Conservation (phyloP, 2,797 vertebrate species). For the Lacerta agilis region DNA sequence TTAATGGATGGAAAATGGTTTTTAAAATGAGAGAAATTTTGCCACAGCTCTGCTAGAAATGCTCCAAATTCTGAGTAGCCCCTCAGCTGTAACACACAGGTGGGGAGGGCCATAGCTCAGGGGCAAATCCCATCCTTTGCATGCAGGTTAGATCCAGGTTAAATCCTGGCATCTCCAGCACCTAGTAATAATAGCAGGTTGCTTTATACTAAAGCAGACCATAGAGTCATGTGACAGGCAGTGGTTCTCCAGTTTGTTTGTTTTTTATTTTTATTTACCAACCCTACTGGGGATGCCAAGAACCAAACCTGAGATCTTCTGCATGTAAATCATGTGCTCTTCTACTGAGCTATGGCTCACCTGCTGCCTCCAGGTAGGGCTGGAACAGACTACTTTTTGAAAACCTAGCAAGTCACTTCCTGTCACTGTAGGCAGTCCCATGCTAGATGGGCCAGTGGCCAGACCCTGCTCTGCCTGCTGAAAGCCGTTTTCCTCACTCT, state of each 20-base stretch:
- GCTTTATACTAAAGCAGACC: background rate
- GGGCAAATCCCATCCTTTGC: background rate
- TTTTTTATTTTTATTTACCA: background rate
- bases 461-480: background rate
- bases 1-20: no score
- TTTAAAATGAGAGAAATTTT: background rate
- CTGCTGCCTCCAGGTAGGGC: background rate
- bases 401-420: no score
- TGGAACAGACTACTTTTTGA: background rate
- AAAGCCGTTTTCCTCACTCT: background rate
- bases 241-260: background rate
- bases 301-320: background rate
- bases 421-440: no score
- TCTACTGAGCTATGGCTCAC: no score
- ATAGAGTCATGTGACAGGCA: background rate
- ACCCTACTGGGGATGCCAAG: background rate
- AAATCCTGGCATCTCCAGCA: background rate
- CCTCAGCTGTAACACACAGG: background rate
- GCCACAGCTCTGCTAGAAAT: background rate
- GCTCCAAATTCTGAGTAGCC: background rate
- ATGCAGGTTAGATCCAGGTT: background rate
- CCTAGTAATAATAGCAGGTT: background rate
- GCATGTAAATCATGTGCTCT: background rate
- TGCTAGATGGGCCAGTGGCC: no score
- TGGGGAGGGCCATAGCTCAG: background rate